These are phyloP conservation scores for Sebastolobus alascanus DNA, from an alignment of 2,797 vertebrate species.

Conservation along the genomic window DNA sequence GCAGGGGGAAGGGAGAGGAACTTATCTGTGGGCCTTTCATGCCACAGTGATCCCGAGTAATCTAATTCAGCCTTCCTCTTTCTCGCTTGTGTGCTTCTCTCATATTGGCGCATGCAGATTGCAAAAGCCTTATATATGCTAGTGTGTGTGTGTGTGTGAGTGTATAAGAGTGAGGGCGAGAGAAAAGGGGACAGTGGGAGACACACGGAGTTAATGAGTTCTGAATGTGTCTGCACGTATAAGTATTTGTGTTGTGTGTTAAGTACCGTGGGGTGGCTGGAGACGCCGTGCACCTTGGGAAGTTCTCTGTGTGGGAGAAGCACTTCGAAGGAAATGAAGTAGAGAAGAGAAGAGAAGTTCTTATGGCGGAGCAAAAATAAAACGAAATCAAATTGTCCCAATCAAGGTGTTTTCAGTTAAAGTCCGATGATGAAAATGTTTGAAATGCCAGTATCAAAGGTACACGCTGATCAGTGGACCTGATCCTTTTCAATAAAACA, in stretches of 20 bases:
- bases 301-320: constrained; percentile 16
- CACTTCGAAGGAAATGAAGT: constrained; percentile 9
- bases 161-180: neutral
- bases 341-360: constrained; percentile 3
- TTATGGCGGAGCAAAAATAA: neutral
- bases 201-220: constrained; percentile 71
- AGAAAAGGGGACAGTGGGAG: constrained; percentile 49
- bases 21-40: constrained; percentile 82
- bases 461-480: constrained; percentile 10
- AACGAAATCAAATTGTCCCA: neutral
- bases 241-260: constrained; percentile 66
- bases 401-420: constrained; percentile 29
- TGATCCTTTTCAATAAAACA: constrained; percentile 9
- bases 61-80: constrained; percentile 80
- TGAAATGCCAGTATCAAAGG: constrained; percentile 23
- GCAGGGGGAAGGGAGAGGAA: constrained; percentile 67
- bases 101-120: constrained; percentile 79
- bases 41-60: constrained; percentile 83
- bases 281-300: constrained; percentile 45
- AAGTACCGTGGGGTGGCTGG: constrained; percentile 33
- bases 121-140: constrained; percentile 47
- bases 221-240: constrained; percentile 71
- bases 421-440: constrained; percentile 4
- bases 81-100: constrained; percentile 78
- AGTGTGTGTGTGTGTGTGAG: neutral